These are phyloP conservation scores for Penelope pileata DNA, from an alignment of 2,113 vertebrate species.

Conservation along the genomic window DNA sequence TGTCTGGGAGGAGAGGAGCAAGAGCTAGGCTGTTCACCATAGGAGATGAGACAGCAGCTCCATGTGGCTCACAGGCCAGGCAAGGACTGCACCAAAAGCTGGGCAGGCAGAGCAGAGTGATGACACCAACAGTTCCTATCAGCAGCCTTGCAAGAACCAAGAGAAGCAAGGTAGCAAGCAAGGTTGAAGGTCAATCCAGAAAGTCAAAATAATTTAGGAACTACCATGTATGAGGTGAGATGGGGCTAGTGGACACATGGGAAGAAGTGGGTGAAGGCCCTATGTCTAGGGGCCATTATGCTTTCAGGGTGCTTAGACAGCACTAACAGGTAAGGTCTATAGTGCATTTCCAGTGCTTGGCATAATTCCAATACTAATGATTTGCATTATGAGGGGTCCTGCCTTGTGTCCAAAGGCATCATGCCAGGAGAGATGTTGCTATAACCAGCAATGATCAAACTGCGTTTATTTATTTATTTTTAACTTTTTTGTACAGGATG, in stretches of 20 bases:
- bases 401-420: background rate
- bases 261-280: background rate
- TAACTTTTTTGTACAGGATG: background rate
- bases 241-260: background rate
- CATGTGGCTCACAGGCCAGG: background rate
- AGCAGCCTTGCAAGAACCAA: background rate
- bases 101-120: fast-evolving
- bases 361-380: background rate
- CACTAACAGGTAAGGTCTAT: background rate
- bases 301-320: background rate
- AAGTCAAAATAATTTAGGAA: background rate
- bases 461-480: background rate
- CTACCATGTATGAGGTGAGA: background rate
- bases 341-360: background rate
- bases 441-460: too few relatives aligned
- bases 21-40: background rate
- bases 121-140: background rate
- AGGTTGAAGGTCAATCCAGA: background rate
- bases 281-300: background rate
- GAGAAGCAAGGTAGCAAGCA: background rate
- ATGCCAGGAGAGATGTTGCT: background rate
- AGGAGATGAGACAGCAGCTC: background rate
- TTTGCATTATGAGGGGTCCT: background rate
- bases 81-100: background rate
- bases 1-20: background rate